Conservation (phyloP, 2,888 invertebrate genomes). For the Aricia artaxerxes region DNA sequence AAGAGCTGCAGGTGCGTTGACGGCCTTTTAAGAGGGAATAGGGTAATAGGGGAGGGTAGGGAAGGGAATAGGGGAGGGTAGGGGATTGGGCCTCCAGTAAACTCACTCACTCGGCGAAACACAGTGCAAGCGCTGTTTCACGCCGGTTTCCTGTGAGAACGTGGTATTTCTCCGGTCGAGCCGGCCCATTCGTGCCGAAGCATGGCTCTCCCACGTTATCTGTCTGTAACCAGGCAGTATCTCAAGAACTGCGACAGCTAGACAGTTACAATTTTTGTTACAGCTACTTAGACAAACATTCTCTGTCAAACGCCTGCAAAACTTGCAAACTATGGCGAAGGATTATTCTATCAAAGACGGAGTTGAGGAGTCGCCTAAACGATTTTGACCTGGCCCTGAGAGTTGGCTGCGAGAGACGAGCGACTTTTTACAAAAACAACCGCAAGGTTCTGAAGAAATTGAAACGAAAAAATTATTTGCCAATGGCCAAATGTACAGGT, state of each 20-base stretch:
- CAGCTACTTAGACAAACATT: conserved; percentile 61
- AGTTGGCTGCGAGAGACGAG: conserved; percentile 58
- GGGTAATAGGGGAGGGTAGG: too few relatives aligned
- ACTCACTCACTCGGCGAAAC: too few relatives aligned
- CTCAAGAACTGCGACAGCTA: neutral
- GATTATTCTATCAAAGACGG: conserved; percentile 57
- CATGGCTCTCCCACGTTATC: too few relatives aligned
- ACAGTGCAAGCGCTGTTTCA: too few relatives aligned
- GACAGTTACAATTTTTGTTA: conserved; percentile 27
- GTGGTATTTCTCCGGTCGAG: too few relatives aligned
- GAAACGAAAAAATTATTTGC: conserved; percentile 53
- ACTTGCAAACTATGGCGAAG: conserved; percentile 55
- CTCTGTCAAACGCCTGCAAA: conserved; percentile 53
- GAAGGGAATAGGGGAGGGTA: too few relatives aligned
- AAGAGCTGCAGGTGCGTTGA: too few relatives aligned
- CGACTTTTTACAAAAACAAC: conserved; percentile 54
- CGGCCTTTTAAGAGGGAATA: too few relatives aligned
- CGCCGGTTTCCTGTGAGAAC: too few relatives aligned
- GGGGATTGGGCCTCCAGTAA: too few relatives aligned
- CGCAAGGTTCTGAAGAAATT: conserved; percentile 49
- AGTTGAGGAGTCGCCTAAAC: conserved; percentile 55
- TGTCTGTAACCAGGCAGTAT: neutral
- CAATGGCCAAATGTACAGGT: conserved; percentile 51
- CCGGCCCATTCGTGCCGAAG: too few relatives aligned
- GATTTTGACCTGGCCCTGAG: conserved; percentile 57